Percentiles rank a stretch among this genome's conserved stretches.
These are phyloP conservation scores for Ethmia dodecea DNA, from an alignment of 2,888 invertebrate genomes.

Conservation along the genomic window DNA sequence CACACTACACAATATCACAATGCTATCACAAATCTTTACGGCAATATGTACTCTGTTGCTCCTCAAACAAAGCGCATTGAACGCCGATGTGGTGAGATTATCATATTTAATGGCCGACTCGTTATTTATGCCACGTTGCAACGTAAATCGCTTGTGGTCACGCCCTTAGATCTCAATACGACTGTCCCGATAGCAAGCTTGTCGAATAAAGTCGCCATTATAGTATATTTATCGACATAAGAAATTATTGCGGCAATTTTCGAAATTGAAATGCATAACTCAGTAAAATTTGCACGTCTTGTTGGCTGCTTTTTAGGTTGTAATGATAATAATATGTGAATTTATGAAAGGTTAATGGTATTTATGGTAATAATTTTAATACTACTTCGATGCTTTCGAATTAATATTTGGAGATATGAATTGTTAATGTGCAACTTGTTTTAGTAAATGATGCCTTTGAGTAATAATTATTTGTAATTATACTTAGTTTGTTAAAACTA, in stretches of 20 bases:
- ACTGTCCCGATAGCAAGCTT: conserved; percentile 41
- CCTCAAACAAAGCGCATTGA: conserved; percentile 48
- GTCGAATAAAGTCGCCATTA: conserved; percentile 24
- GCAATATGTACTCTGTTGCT: conserved; percentile 15
- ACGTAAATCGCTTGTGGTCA: conserved; percentile 47
- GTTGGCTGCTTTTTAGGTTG: no score
- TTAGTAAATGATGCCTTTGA: no score
- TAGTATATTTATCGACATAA: conserved; percentile 9
- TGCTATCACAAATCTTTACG: conserved; percentile 27
- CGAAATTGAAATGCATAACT: neutral
- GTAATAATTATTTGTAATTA: no score
- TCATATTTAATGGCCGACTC: conserved; percentile 39
- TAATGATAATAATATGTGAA: no score
- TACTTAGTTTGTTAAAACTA: no score
- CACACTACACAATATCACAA: conserved; percentile 31
- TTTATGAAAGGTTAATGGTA: no score
- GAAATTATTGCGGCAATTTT: no score
- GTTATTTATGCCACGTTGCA: conserved; percentile 42
- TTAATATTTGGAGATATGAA: no score
- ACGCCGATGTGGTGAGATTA: conserved; percentile 44
- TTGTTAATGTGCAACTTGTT: no score
- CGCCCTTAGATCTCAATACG: conserved; percentile 61
- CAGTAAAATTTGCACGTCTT: no score
- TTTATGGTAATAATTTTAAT: no score
- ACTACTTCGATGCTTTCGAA: no score